Evolutionary conservation across 2,113 vertebrate species (phyloP).

Genomic region (Rhea pennata): DNA sequence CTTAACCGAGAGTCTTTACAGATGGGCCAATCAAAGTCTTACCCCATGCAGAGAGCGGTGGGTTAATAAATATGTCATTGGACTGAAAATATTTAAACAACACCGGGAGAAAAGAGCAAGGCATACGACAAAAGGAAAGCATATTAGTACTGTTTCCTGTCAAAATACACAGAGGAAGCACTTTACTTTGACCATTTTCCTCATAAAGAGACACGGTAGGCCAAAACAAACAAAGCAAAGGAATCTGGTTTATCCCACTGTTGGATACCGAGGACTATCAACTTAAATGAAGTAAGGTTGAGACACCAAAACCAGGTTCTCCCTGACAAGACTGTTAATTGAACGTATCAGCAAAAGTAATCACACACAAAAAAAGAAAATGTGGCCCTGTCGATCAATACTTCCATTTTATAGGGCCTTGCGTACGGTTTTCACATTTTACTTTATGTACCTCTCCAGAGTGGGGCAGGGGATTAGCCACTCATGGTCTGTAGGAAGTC

Average conservation of each 20-base stretch:
- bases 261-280: conserved; percentile 70
- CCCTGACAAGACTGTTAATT: conserved; percentile 42
- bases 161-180: conserved; percentile 87
- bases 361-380: not conserved
- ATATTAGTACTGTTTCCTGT: conserved; percentile 84
- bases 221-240: conserved; percentile 82
- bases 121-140: conserved; percentile 82
- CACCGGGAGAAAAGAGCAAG: conserved; percentile 77
- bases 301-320: conserved; percentile 68
- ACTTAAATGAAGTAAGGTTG: conserved; percentile 65
- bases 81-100: conserved; percentile 83
- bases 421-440: not conserved
- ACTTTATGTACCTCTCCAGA: not conserved
- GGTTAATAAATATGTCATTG: conserved; percentile 87
- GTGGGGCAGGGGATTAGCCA: not conserved
- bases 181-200: conserved; percentile 84
- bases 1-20: conserved; percentile 74
- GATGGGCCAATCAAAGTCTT: conserved; percentile 74
- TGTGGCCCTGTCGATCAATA: not conserved
- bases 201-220: conserved; percentile 81
- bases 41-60: conserved; percentile 74
- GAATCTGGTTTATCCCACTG: conserved; percentile 81
- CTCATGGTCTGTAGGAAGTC: conserved; percentile 22
- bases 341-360: conserved; percentile 20
- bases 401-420: not conserved